Percentiles rank a stretch among this genome's conserved stretches.
phyloP scores from a whole-genome alignment of 2,888 invertebrate species.

The Cosmopolites sordidus region DNA sequence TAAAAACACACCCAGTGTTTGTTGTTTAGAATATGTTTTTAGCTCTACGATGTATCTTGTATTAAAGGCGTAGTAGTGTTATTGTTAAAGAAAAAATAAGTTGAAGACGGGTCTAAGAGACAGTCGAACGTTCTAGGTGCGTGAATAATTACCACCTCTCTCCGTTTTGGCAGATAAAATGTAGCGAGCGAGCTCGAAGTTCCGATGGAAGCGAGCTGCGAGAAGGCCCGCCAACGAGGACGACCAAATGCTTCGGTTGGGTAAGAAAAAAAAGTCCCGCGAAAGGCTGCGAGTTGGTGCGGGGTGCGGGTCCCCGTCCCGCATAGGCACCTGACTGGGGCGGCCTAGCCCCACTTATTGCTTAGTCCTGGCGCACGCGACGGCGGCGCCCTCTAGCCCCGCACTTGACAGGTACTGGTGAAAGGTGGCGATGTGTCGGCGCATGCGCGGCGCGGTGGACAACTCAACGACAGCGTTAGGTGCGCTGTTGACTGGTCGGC shows the following conservation, averaged over 20 bases:
- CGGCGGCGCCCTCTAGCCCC: conserved; percentile 2
- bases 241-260: conserved; percentile 34
- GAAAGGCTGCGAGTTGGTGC: conserved; percentile 27
- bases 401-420: conserved; percentile 6
- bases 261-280: conserved; percentile 27
- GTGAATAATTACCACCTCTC: conserved; percentile 41
- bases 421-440: conserved; percentile 9
- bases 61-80: too few relatives aligned
- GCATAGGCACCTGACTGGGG: conserved; percentile 33
- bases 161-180: conserved; percentile 44
- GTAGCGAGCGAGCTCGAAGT: conserved; percentile 27
- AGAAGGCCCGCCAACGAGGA: conserved; percentile 36
- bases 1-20: too few relatives aligned
- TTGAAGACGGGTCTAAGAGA: conserved; percentile 8
- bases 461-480: conserved; percentile 35
- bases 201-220: conserved; percentile 30
- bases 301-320: conserved; percentile 40
- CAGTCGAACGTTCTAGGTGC: conserved; percentile 13
- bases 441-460: conserved; percentile 25
- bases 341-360: conserved; percentile 23
- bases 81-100: neutral
- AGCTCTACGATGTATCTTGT: too few relatives aligned
- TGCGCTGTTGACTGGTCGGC: conserved; percentile 32
- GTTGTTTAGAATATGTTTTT: too few relatives aligned
- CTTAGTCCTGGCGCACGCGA: conserved; percentile 5